Base-by-base conservation (phyloP, 2,888 invertebrate species). In the Orchestes rusci region DNA sequence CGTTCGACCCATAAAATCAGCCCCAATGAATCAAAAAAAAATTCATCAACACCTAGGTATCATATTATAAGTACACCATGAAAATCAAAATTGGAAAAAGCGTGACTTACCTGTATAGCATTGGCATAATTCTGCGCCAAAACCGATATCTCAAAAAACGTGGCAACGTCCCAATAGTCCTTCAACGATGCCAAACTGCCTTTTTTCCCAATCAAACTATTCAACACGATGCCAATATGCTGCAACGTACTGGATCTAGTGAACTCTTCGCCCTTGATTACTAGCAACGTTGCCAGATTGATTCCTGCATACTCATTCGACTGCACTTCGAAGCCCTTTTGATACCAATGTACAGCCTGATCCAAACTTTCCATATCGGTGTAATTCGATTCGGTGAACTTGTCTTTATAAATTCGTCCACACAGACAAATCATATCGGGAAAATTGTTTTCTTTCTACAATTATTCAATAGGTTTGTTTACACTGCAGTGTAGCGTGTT, bases 121-220 rank as follows among this genome's bases (percentile, higher is more conserved):
- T 97, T 97, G 10, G 84, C 79, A 65, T 95, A 97, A 67, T 99
- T 95, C 68, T 96, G 93, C 2, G 95, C 95, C 19, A 99, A 73
- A 0, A 99, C 96, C 34, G 94, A 94, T 55, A 97, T 96, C 71
- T 96, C 96, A 68, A 97, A 96, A 74, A 93, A 99, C 2, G 93
- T 96, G 0, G 96, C 96, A 10, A 99, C 96, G 67, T 96, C 96
- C 99, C 99, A 99, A 64, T 99, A 99, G 65, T 99, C 96, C 56
- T 85, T 86, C 15, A 99, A 73, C 1, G 91, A 90, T 0, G 85
- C 82, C 18, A 99, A 70, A 63, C 92, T 93, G 31, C 99, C 99
- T 66, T 99, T 99, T 64, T 94, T 90, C 0, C 99, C 99, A 59
- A 99, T 96, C 45, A 97, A 73, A 70, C 95, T 95, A 67, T 97